Conservation (phyloP, 2,113 vertebrate genomes). For the Sakesphorus luctuosus region DNA sequence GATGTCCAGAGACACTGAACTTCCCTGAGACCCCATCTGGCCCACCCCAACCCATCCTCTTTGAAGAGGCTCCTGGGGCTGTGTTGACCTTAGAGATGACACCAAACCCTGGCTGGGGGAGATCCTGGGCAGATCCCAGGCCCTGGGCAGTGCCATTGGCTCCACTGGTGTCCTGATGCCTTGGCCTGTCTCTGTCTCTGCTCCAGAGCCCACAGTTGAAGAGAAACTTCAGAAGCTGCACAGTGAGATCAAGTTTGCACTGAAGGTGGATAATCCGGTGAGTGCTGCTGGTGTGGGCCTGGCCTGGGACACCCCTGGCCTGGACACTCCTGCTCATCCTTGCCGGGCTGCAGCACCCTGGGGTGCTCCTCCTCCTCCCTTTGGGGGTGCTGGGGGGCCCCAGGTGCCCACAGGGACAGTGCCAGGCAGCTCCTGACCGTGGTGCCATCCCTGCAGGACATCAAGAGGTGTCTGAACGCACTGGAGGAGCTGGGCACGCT, state of each 20-base stretch:
- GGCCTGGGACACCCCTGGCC: background rate
- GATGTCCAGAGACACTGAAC: background rate
- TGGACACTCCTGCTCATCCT: background rate
- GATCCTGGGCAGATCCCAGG: background rate
- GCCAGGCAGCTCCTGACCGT: background rate
- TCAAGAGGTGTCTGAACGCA: constrained; percentile 89
- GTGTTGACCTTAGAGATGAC: background rate
- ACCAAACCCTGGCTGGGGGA: background rate
- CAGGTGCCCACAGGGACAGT: background rate
- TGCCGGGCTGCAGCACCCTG: rapidly evolving
- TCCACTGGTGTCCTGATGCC: background rate
- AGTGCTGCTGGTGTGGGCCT: background rate
- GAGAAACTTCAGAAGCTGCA: constrained; percentile 96
- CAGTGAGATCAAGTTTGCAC: constrained; percentile 94
- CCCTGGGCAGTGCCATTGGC: background rate
- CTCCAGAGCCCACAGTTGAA: constrained; percentile 88
- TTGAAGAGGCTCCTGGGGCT: background rate
- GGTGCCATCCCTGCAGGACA: constrained; percentile 78
- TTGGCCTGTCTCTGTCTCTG: background rate
- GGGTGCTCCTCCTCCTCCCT: background rate
- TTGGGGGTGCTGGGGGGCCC: background rate
- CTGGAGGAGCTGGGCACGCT: constrained; percentile 89
- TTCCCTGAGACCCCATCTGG: background rate
- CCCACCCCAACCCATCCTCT: background rate
- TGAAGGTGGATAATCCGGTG: constrained; percentile 97